These are phyloP conservation scores for Eurytoma californica DNA, from an alignment of 2,888 invertebrate genomes.

Conservation along the genomic window DNA sequence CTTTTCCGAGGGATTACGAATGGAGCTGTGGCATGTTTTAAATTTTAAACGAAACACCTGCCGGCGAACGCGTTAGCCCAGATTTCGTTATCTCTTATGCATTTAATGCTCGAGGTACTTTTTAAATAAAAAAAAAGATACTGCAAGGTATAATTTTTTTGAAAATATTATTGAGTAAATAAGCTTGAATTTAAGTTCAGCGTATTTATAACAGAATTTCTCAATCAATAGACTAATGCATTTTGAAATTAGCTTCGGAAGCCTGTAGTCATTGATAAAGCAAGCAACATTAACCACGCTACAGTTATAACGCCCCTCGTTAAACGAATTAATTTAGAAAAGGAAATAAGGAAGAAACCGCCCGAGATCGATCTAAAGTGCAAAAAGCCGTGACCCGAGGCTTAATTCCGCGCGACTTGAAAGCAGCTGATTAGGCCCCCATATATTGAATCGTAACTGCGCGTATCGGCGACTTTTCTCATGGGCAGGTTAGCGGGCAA, in stretches of 20 bases:
- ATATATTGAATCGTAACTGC: constrained; percentile 19
- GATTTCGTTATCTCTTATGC: constrained; percentile 16
- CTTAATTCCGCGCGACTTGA: constrained; percentile 28
- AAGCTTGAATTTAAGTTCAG: background rate
- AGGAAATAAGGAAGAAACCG: constrained; percentile 8
- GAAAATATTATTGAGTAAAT: too few relatives aligned
- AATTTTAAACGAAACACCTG: constrained; percentile 29
- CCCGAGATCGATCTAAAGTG: constrained; percentile 45
- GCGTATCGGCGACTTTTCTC: constrained; percentile 21
- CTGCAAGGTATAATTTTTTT: too few relatives aligned
- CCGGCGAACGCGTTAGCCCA: background rate
- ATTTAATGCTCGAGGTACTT: background rate
- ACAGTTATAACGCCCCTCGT: constrained; percentile 37
- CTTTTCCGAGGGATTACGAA: background rate
- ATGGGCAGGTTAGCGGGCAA: background rate
- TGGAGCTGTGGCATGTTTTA: background rate
- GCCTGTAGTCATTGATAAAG: constrained; percentile 21
- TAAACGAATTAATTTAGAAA: constrained; percentile 19
- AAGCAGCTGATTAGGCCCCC: constrained; percentile 42
- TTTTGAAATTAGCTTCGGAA: constrained; percentile 16
- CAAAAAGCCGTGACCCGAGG: constrained; percentile 46
- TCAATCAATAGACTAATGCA: background rate
- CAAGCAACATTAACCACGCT: background rate
- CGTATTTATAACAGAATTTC: background rate
- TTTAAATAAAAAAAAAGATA: background rate